phyloP scores from a whole-genome alignment of 2,797 vertebrate genomes.

The Hephaestus fuliginosus region DNA sequence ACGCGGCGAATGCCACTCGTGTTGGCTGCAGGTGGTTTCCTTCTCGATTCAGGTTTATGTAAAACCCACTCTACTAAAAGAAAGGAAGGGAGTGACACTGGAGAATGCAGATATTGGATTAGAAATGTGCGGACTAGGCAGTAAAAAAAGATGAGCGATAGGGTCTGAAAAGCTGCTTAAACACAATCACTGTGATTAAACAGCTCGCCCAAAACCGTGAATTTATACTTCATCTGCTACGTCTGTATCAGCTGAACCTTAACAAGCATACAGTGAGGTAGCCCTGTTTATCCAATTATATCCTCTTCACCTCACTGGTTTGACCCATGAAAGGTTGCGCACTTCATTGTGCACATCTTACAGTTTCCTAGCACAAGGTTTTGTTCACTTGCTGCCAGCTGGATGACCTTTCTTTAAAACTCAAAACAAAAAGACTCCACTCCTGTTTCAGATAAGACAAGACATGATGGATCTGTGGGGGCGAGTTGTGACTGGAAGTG shows the following conservation, averaged over 20 bases:
- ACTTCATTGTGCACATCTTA: slow-evolving; percentile 23
- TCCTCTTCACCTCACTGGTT: slow-evolving; percentile 3
- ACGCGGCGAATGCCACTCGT: slow-evolving; percentile 42
- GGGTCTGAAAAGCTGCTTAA: slow-evolving; percentile 6
- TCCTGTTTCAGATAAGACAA: slow-evolving; percentile 40
- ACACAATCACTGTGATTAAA: slow-evolving; percentile 2
- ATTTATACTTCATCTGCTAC: not conserved
- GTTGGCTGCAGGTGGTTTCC: slow-evolving; percentile 58
- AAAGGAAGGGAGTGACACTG: not conserved
- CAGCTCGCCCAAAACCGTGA: not conserved
- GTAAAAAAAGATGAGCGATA: not conserved
- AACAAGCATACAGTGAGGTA: not conserved
- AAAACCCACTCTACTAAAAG: slow-evolving; percentile 56
- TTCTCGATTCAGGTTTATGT: slow-evolving; percentile 67
- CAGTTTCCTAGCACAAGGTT: slow-evolving; percentile 32
- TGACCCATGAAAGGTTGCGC: slow-evolving; percentile 3
- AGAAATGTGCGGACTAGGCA: slow-evolving; percentile 24
- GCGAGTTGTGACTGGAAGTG: slow-evolving; percentile 37
- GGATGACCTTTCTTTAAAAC: slow-evolving; percentile 42
- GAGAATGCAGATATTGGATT: slow-evolving; percentile 22
- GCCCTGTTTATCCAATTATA: slow-evolving; percentile 13
- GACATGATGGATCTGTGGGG: slow-evolving; percentile 31
- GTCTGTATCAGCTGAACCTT: slow-evolving; percentile 17
- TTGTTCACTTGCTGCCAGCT: slow-evolving; percentile 37
- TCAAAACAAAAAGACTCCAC: slow-evolving; percentile 40